phyloP scores from a whole-genome alignment of 2,888 invertebrate species.

The Synergus laeviventris region DNA sequence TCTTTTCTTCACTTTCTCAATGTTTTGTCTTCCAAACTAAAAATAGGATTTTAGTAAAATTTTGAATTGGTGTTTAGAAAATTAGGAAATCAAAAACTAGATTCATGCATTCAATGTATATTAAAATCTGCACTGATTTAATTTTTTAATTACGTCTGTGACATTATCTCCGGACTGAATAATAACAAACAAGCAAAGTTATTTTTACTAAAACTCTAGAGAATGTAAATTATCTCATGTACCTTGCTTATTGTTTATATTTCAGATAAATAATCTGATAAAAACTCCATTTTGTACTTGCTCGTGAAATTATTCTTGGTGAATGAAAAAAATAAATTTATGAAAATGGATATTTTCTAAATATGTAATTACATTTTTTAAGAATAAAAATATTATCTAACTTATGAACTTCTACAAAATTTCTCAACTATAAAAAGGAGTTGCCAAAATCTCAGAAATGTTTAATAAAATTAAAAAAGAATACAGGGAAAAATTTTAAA shows the following conservation, averaged over 20 bases:
- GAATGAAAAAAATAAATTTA: not conserved
- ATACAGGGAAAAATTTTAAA: not conserved
- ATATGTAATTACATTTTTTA: no score
- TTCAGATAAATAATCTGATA: not conserved
- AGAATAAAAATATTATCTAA: no score
- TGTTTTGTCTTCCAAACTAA: constrained; percentile 89
- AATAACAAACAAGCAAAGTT: not conserved
- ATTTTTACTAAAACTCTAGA: not conserved
- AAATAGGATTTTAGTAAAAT: constrained; percentile 61
- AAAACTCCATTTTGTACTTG: not conserved
- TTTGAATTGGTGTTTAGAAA: constrained; percentile 6
- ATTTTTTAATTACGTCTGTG: not conserved
- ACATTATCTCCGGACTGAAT: not conserved
- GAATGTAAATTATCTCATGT: not conserved
- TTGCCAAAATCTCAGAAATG: no score
- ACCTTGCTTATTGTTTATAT: not conserved
- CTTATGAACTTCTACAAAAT: no score
- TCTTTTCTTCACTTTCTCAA: constrained; percentile 75
- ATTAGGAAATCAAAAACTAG: not conserved
- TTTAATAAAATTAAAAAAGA: not conserved
- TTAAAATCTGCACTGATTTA: not conserved
- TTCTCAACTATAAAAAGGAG: no score
- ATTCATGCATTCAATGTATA: not conserved
- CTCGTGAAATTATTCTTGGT: not conserved
- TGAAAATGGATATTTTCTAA: no score